Base-by-base conservation (phyloP, 1,140 invertebrate species). In the Trichonephila inaurata region DNA sequence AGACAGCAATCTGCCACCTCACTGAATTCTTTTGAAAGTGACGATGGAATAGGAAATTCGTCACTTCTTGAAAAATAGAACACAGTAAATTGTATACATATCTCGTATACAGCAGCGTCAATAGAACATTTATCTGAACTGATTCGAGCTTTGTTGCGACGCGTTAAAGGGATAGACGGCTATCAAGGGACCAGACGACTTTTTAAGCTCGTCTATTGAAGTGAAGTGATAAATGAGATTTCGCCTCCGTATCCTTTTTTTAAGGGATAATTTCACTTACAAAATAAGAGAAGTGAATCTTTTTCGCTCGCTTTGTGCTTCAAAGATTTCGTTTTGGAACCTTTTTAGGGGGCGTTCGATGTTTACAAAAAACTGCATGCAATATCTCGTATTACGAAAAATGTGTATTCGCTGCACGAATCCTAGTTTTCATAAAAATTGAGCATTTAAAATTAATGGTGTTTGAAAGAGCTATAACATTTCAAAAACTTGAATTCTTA, bases 21-120 rank as follows among this genome's bases (percentile, higher is more conserved):
- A 7, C 28, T 77, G 33, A 77, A 16, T 40, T 77, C 72, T 77
- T 77, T 77, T 33, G 72, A 77, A 77, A 77, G 0, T 40, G 72
- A 77, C 24, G 28, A 28, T 40, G 18, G 33, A 40, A 77, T 33
- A 77, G 33, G 72, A 77, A 77, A 77, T 77, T 77, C 72, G 72
- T 33, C 72, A 77, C 72, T 33, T 77, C 33, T 77, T 77, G 72
- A 77, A 77, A 77, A 77, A 77, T 77, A 40, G 72, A 77, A 77
- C 72, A 33, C 24, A 77, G 72, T 77, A 40, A 77, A 77, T 77
- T 77, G 72, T 77, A 33, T 77, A 77, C 12, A 77, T 40, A 40
- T 40, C 14, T 40, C 28, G 72, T 33, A 28, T 14, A 51, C 72
- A 77, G 28, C 28, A 77, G 72, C 28, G 33, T 77, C 72, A 77